These are phyloP conservation scores for Clinocottus analis DNA, from an alignment of 2,113 vertebrate species.

Conservation along the genomic window DNA sequence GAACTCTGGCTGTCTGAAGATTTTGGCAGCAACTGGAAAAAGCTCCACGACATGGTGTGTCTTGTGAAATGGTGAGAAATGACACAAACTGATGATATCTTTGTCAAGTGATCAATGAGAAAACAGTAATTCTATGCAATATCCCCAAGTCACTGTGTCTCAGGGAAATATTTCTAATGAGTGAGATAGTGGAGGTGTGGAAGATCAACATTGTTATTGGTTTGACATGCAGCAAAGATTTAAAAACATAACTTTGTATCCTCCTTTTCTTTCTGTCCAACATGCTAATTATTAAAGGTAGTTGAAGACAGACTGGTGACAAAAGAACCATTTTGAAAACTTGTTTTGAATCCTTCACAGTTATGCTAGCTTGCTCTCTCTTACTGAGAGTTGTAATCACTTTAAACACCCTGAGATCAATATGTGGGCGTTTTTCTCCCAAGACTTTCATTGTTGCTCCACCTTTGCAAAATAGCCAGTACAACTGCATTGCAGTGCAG, in stretches of 20 bases:
- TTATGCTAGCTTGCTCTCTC: background rate
- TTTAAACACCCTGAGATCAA: background rate
- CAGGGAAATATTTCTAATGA: slow-evolving; percentile 1
- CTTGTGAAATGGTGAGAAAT: slow-evolving; percentile 91
- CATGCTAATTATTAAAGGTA: background rate
- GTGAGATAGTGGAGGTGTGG: too few species aligned
- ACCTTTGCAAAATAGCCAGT: slow-evolving; percentile 14
- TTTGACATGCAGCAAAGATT: background rate
- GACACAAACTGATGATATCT: background rate
- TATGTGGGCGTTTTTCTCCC: background rate
- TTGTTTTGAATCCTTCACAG: background rate
- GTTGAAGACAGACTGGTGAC: background rate
- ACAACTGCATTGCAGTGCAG: slow-evolving; percentile 19
- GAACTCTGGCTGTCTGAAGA: slow-evolving; percentile 91
- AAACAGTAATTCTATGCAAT: background rate
- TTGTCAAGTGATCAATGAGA: background rate
- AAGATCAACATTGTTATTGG: background rate
- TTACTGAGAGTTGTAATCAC: background rate
- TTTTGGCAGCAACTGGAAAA: slow-evolving; percentile 88
- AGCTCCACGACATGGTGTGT: slow-evolving; percentile 89
- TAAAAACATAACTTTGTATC: slow-evolving; percentile 3
- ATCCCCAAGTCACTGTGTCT: background rate
- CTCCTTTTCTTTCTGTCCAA: background rate
- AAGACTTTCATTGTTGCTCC: background rate
- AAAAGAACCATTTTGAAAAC: background rate